phyloP scores from a whole-genome alignment of 2,797 vertebrate species.

The Morus bassanus region DNA sequence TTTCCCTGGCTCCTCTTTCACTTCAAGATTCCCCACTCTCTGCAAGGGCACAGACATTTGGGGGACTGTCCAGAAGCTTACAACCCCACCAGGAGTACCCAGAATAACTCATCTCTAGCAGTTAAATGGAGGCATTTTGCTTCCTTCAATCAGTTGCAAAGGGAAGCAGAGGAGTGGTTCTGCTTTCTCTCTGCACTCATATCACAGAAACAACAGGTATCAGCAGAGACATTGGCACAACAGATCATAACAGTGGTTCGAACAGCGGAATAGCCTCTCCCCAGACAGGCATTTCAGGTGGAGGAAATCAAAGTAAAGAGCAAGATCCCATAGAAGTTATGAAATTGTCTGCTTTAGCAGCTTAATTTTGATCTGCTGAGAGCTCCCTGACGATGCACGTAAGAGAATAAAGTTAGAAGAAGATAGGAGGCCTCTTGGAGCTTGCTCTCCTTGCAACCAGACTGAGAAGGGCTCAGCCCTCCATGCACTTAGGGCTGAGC shows the following conservation, averaged over 20 bases:
- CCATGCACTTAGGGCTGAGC: neutral
- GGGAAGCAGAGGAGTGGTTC: neutral
- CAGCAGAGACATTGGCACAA: neutral
- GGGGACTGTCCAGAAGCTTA: neutral
- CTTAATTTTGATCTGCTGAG: neutral
- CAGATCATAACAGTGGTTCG: neutral
- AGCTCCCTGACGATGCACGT: fast-evolving
- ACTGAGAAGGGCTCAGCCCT: neutral
- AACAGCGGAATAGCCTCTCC: neutral
- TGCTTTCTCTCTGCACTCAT: neutral
- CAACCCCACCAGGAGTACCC: neutral
- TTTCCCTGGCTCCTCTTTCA: neutral
- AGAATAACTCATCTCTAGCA: neutral
- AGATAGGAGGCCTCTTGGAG: fast-evolving
- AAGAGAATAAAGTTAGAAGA: neutral
- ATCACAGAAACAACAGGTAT: neutral
- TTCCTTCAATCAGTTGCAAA: neutral
- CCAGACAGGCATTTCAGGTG: neutral
- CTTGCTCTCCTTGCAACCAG: neutral
- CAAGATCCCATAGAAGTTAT: neutral
- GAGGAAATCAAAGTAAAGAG: neutral
- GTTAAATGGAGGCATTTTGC: neutral
- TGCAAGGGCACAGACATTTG: neutral
- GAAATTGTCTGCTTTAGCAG: neutral
- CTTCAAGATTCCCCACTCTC: neutral